These are phyloP conservation scores for Stegastes partitus DNA, from an alignment of 2,113 vertebrate species.

Conservation along the genomic window DNA sequence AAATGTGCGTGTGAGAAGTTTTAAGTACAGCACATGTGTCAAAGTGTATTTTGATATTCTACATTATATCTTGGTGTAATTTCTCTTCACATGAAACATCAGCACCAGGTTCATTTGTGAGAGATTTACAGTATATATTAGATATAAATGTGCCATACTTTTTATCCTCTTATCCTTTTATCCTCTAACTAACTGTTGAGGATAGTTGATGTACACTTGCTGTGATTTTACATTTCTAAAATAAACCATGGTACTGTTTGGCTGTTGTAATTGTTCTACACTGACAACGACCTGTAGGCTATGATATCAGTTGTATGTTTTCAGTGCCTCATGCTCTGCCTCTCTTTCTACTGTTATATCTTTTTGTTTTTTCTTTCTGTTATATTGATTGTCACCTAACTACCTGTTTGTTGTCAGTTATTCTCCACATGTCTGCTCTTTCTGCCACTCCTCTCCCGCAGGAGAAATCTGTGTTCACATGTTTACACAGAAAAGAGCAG, in stretches of 20 bases:
- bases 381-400: conserved; percentile 4
- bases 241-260: no score
- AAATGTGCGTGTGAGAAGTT: neutral
- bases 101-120: neutral
- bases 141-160: conserved; percentile 1
- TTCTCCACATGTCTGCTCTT: neutral
- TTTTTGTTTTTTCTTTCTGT: neutral
- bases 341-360: neutral
- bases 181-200: neutral
- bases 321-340: neutral
- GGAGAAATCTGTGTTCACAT: neutral
- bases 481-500: conserved; percentile 23
- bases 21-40: neutral
- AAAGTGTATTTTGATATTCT: neutral
- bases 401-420: neutral
- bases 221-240: neutral
- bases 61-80: neutral
- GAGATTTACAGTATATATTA: neutral
- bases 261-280: neutral
- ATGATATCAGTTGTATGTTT: neutral
- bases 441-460: neutral
- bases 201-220: neutral
- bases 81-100: neutral
- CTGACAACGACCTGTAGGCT: neutral
- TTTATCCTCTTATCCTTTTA: no score